Base-by-base conservation (phyloP, 2,888 invertebrate genomes). In the Arrhopalites spinosus region DNA sequence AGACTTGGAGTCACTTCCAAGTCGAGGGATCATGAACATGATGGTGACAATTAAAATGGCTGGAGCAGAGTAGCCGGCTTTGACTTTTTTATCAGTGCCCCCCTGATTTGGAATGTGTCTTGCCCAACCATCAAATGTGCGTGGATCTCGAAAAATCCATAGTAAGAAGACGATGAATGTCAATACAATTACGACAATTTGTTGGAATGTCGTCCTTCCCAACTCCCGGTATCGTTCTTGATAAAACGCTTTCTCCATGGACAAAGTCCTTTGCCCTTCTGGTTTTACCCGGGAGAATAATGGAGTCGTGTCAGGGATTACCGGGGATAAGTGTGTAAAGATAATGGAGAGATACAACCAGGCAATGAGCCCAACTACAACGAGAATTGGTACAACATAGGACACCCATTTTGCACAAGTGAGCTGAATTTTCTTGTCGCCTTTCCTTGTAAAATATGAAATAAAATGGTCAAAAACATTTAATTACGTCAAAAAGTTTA, bases 21-120 rank as follows among this genome's bases (percentile, higher is more conserved):
- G 15, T 25, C 61, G 20, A n/a, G 61, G 61, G 27, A 61, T 27
- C 25, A 27, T 27, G 61, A 61, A 61, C 61, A 61, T 61, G 27
- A 61, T 15, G 20, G 27, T 27, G 61, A 61, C 27, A 25, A 61
- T 61, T 3, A 61, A 15, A 23, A 61, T 61, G 15, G 27, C 20
- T 15, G 27, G 25, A 27, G 61, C 61, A 8, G 61, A 61, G 20
- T 61, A 13, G 2, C 61, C 61, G 5, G 61, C 23, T 61, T 61
- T 61, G 2, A 27, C 27, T 25, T 25, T 25, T 8, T 7, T 27
- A 15, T 8, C 25, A 3, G 20, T 61, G 2, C 13, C 27, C 7
- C 23, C 27, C 2, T 61, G 20, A 13, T 61, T 7, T 3, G 50
- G 50, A n/a, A 50, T 50, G 3, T 3, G 2, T 23, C 61, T 61